Conservation (phyloP, 2,113 vertebrate species). For the Globicephala melas region DNA sequence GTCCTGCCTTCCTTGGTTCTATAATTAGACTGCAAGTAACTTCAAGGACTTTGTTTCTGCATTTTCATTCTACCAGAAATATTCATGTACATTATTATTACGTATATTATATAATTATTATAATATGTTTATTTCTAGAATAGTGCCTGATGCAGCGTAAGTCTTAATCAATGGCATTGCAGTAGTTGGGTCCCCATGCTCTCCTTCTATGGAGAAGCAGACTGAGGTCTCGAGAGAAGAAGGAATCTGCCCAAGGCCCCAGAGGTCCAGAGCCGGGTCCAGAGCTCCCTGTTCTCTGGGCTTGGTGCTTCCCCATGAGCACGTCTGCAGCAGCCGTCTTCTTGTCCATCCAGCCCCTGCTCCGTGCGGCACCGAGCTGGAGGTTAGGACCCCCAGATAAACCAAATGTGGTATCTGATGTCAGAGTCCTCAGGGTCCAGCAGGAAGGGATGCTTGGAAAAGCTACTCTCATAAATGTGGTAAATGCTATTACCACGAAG, state of each 20-base stretch:
- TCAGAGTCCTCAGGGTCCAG: neutral
- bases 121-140: neutral
- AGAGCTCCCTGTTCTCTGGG: neutral
- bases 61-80: neutral
- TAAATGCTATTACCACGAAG: neutral
- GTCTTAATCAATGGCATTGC: neutral
- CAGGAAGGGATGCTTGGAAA: neutral
- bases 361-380: fast-evolving
- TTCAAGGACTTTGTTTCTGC: neutral
- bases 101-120: neutral
- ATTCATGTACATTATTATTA: neutral
- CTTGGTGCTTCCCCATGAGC: neutral
- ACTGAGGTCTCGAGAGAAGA: neutral
- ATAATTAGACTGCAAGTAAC: neutral
- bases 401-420: neutral
- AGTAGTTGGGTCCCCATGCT: neutral
- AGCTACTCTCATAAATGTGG: neutral
- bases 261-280: neutral
- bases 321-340: neutral
- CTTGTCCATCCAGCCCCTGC: neutral
- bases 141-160: neutral
- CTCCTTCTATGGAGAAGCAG: neutral
- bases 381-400: neutral
- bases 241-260: neutral
- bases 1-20: neutral